phyloP scores from a whole-genome alignment of 2,888 invertebrate genomes.

The Drosophila pseudotalamancana region DNA sequence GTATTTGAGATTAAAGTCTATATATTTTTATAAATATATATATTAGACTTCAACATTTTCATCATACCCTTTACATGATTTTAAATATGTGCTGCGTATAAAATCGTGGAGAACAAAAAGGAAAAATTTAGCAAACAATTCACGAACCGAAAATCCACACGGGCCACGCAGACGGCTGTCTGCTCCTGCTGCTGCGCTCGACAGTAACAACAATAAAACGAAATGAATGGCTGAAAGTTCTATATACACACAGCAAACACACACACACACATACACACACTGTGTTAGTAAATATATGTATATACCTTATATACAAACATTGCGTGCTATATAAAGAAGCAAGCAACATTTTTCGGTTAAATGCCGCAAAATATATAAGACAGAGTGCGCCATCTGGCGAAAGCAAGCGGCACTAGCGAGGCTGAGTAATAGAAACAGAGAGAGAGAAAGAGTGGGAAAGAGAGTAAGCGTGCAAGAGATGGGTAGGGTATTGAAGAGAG shows the following conservation, averaged over 20 bases:
- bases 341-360: conserved; percentile 45
- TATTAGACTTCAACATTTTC: neutral
- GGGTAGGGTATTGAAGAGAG: neutral
- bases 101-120: conserved; percentile 4
- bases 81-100: conserved; percentile 4
- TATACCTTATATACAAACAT: conserved; percentile 7
- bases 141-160: conserved; percentile 60
- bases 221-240: conserved; percentile 69
- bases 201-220: conserved; percentile 70
- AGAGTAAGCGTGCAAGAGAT: neutral
- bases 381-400: conserved; percentile 17
- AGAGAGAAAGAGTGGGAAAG: neutral
- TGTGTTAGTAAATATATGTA: neutral
- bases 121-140: conserved; percentile 50
- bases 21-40: neutral
- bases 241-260: conserved; percentile 27
- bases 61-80: neutral
- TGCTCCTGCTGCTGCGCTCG: conserved; percentile 41
- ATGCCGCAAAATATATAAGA: conserved; percentile 46
- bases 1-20: too few relatives aligned
- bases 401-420: conserved; percentile 30
- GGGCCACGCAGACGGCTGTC: conserved; percentile 57
- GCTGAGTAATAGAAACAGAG: neutral
- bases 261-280: conserved; percentile 10
- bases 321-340: conserved; percentile 16